Evolutionary conservation across 2,797 vertebrate species (phyloP), one percentile per base, ranked within the genome.

Genomic region (Benthosema pterotum): DNA sequence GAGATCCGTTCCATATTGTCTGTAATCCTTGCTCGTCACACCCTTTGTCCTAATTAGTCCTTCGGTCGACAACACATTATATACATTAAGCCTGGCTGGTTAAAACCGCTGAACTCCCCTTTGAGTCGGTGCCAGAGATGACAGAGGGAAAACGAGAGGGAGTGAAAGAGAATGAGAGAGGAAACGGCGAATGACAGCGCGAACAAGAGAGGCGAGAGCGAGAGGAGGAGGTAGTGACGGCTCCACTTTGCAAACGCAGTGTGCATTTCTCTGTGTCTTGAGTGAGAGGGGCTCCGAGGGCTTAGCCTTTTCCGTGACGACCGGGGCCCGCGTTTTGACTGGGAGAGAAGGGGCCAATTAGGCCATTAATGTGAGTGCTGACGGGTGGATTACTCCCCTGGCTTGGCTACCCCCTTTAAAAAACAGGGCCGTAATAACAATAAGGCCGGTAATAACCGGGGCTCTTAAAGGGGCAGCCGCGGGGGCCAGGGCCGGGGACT

Each of bases 341-440:
- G 72, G 55, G 78, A 84, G 82, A 83, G 82, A 85, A 87, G 80
- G 85, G 81, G 78, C 84, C 89, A 91, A 91, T 93, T 93, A 93
- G 88, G 73, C 83, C 82, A 82, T 89, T 90, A 92, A 90, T 90
- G 85, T 83, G 84, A 90, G 90, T 77, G 91, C 86, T 90, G 91
- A 92, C 88, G 87, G 88, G 85, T 60, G 80, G 87, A 93, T 92
- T 92, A 91, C 76, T 89, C 91, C 87, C 87, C 63, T 42, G 84
- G 81, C 89, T 82, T 71, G 42, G 75, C 83, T 63, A 58, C 76
- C 78, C 78, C 83, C 81, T 87, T 88, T 83, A 89, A 86, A 86
- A 89, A 87, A 83, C 88, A 88, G 89, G 89, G 80, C 88, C 80
- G 84, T 83, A 85, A 87, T 87, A 90, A 89, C 85, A 89, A 89